These are phyloP conservation scores for Lymantria dispar DNA, from an alignment of 2,888 invertebrate species.

Conservation along the genomic window DNA sequence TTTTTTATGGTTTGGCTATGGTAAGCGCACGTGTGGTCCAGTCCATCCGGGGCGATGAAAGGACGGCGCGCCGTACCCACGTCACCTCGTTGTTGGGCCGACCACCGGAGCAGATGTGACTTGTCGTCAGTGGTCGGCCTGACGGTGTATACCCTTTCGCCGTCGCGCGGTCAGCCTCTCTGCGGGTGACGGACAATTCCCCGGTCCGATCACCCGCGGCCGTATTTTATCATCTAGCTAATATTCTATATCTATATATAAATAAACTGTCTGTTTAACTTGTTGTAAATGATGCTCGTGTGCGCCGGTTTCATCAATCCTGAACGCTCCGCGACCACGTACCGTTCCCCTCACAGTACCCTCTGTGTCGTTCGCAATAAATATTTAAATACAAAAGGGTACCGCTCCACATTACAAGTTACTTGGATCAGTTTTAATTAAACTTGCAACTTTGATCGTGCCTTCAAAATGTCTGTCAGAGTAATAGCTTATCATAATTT, in stretches of 20 bases:
- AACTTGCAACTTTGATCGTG: conserved; percentile 34
- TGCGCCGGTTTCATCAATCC: conserved; percentile 1
- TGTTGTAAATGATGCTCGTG: background rate
- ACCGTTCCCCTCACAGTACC: background rate
- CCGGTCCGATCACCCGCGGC: background rate
- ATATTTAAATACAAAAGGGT: conserved; percentile 35
- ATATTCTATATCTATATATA: conserved; percentile 3
- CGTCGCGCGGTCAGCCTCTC: too few relatives aligned
- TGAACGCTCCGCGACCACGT: background rate
- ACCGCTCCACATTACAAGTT: conserved; percentile 26
- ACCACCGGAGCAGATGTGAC: too few relatives aligned
- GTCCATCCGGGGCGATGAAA: too few relatives aligned
- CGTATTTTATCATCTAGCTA: background rate
- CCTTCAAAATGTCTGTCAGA: conserved; percentile 13
- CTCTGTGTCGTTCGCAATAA: conserved; percentile 21
- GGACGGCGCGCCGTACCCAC: too few relatives aligned
- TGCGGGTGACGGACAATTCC: too few relatives aligned
- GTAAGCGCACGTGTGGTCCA: too few relatives aligned
- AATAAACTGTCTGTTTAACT: conserved; percentile 1
- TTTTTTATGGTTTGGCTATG: too few relatives aligned
- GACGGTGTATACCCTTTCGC: too few relatives aligned
- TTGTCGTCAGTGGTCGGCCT: too few relatives aligned
- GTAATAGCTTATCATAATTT: conserved; percentile 31
- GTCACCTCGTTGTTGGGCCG: too few relatives aligned
- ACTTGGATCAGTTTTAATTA: conserved; percentile 33